These are phyloP conservation scores for Nemopilema nomurai DNA, from an alignment of 30 jellyfish, hydroid and myxozoan genomes.

Conservation along the genomic window DNA sequence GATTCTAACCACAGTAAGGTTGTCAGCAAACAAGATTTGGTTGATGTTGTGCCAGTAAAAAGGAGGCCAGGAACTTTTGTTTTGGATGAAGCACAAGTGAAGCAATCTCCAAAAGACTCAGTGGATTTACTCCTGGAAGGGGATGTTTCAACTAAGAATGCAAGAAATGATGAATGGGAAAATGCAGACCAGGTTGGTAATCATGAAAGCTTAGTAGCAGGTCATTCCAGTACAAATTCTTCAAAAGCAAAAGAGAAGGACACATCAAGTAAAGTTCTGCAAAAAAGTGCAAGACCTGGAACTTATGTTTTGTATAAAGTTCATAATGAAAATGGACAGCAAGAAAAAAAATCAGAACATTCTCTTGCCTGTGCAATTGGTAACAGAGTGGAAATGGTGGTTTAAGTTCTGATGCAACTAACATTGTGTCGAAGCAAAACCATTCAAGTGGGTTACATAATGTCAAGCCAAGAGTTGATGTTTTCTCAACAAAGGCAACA, in stretches of 20 bases:
- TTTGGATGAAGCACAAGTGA: neutral
- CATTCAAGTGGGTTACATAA: no score
- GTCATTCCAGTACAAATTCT: no score
- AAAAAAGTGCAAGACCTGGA: neutral
- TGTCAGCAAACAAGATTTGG: neutral
- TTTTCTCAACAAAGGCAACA: no score
- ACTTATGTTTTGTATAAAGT: neutral
- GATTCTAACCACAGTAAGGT: neutral
- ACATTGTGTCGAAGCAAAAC: no score
- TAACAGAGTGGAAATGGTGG: neutral
- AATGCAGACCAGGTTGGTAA: neutral
- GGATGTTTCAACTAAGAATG: no score
- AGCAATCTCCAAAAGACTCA: neutral
- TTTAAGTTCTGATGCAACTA: no score
- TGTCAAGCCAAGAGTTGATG: no score
- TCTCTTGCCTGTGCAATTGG: neutral
- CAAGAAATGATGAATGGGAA: neutral
- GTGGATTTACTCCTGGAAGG: neutral
- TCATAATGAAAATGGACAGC: neutral
- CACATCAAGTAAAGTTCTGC: neutral
- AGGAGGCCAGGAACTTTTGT: slow-evolving; percentile 33
- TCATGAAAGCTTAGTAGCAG: no score
- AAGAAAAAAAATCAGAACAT: neutral
- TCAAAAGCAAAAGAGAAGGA: neutral
- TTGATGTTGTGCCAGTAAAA: neutral